phyloP scores from a whole-genome alignment of 2,797 vertebrate genomes.

The Myotis findleyi region DNA sequence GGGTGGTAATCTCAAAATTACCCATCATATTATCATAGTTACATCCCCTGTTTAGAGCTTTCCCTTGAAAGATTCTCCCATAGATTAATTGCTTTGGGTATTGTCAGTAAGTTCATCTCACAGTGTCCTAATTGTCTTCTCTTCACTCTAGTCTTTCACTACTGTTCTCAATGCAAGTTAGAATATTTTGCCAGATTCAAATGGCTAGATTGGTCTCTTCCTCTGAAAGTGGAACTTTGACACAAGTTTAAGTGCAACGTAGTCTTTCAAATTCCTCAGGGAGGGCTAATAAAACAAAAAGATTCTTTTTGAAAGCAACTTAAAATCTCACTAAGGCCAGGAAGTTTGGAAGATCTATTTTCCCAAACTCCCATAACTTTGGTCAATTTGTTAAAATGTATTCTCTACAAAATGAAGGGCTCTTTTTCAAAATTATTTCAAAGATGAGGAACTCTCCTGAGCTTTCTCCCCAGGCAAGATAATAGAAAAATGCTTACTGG shows the following conservation, averaged over 20 bases:
- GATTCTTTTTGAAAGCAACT: constrained; percentile 25
- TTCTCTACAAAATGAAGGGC: constrained; percentile 70
- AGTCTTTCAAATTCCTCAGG: not conserved
- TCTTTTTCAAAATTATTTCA: constrained; percentile 80
- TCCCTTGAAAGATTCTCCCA: not conserved
- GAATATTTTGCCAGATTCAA: not conserved
- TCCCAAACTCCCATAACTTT: constrained; percentile 63
- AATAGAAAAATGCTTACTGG: constrained; percentile 61
- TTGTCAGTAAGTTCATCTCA: not conserved
- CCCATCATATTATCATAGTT: not conserved
- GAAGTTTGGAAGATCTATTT: constrained; percentile 63
- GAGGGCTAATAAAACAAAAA: not conserved
- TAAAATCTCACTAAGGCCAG: constrained; percentile 65
- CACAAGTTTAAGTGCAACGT: not conserved
- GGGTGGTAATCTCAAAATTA: not conserved
- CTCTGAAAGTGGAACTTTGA: not conserved
- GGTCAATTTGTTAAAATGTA: constrained; percentile 69
- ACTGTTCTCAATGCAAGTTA: not conserved
- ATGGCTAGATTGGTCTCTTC: not conserved
- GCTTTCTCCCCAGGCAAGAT: constrained; percentile 67
- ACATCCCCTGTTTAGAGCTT: not conserved
- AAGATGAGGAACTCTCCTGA: constrained; percentile 66
- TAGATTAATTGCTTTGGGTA: not conserved
- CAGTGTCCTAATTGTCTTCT: not conserved
- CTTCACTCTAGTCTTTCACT: not conserved